Percentiles rank a stretch among this genome's conserved stretches.
These are phyloP conservation scores for Nasonovia ribisnigri DNA, from an alignment of 2,888 invertebrate genomes.

Conservation along the genomic window DNA sequence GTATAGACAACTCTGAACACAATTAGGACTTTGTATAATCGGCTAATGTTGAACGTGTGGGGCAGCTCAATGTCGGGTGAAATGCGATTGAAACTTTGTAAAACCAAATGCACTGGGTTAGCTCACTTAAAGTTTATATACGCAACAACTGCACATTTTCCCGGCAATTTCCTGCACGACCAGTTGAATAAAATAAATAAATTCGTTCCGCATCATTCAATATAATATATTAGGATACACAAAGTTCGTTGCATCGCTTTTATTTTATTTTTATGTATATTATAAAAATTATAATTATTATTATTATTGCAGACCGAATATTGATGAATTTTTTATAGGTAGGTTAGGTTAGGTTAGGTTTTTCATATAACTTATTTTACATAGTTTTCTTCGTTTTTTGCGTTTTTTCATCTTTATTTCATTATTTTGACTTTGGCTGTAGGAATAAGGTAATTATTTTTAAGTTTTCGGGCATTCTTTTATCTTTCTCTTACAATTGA, in stretches of 20 bases:
- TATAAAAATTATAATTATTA: not conserved
- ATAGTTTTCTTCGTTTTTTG: too few relatives aligned
- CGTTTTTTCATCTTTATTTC: not conserved
- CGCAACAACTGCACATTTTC: not conserved
- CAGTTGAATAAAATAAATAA: not conserved
- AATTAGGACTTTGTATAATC: conserved; percentile 25
- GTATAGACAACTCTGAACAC: not conserved
- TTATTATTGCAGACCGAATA: too few relatives aligned
- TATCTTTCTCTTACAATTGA: too few relatives aligned
- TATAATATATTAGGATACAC: not conserved
- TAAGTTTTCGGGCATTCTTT: too few relatives aligned
- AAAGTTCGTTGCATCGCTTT: too few relatives aligned
- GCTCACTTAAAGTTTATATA: not conserved
- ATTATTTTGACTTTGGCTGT: too few relatives aligned
- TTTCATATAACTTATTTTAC: too few relatives aligned
- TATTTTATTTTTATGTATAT: not conserved
- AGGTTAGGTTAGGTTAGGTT: too few relatives aligned
- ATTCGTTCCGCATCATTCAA: conserved; percentile 8
- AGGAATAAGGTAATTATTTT: too few relatives aligned
- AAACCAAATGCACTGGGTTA: conserved; percentile 27
- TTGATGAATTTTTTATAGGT: too few relatives aligned
- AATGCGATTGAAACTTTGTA: conserved; percentile 39
- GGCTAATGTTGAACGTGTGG: conserved; percentile 12
- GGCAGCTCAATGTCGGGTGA: not conserved
- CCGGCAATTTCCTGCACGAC: not conserved